A percentile compares a stretch with the other conserved stretches of the same genome.
phyloP scores from a whole-genome alignment of 2,797 vertebrate genomes.

The Pyrocephalus nanus region DNA sequence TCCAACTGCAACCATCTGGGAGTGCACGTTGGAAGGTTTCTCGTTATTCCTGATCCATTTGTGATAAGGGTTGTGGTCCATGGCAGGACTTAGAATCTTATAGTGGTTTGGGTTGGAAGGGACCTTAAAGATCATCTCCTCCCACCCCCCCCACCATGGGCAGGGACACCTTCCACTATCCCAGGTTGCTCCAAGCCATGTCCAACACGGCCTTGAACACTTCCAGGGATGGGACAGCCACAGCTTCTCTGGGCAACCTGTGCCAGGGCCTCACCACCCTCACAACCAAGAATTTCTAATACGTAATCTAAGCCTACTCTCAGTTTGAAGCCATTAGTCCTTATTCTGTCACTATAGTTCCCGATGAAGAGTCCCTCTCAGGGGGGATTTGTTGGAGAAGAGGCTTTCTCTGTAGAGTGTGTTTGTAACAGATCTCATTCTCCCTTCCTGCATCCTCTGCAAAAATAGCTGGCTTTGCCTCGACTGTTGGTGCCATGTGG shows the following conservation, averaged over 20 bases:
- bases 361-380: neutral
- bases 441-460: neutral
- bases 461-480: neutral
- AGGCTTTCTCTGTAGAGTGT: neutral
- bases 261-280: neutral
- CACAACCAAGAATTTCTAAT: neutral
- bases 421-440: neutral
- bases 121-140: neutral
- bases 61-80: neutral
- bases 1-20: neutral
- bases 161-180: neutral
- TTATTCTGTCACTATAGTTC: neutral
- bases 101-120: neutral
- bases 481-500: rapidly evolving
- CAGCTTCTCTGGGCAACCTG: neutral
- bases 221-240: neutral
- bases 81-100: neutral
- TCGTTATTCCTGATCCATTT: neutral
- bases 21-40: neutral
- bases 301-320: neutral
- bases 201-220: neutral
- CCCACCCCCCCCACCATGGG: neutral
- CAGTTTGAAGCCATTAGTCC: neutral
- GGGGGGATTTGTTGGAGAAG: neutral
- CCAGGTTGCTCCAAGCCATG: neutral